phyloP scores from a whole-genome alignment of 1,140 invertebrate genomes.

The Alviniconcha marisindica region DNA sequence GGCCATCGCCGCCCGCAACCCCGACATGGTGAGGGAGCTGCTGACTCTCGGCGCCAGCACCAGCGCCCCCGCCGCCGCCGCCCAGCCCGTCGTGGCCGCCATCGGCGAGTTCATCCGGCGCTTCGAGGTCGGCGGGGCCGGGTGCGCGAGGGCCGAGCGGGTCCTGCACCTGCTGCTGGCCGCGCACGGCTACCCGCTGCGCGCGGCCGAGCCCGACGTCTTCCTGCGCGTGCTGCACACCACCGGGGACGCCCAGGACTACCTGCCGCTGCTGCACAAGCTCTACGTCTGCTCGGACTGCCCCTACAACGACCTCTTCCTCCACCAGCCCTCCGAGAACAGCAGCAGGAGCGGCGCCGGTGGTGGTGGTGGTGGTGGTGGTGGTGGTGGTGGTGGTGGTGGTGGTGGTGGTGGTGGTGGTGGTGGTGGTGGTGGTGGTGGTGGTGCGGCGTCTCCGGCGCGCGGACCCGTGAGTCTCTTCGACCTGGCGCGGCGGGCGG shows the following conservation, averaged over 20 bases:
- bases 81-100: not conserved
- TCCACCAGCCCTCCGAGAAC: not conserved
- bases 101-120: not conserved
- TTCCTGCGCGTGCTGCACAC: conserved; percentile 1
- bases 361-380: no score
- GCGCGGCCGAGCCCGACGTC: not conserved
- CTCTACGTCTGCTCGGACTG: not conserved
- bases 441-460: no score
- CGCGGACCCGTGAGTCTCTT: not conserved
- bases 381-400: no score
- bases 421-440: no score
- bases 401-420: no score
- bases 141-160: not conserved
- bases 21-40: not conserved
- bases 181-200: not conserved
- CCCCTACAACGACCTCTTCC: not conserved
- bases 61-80: not conserved
- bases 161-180: not conserved
- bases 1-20: not conserved
- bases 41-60: conserved; percentile 1
- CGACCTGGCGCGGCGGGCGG: not conserved
- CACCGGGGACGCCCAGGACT: not conserved
- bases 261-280: not conserved
- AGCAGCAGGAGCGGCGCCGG: not conserved
- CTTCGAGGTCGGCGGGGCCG: not conserved